Evolutionary conservation across 2,888 invertebrate genomes (phyloP), one percentile per base, ranked within the genome.

Genomic region (Lordiphosa fenestrarum): DNA sequence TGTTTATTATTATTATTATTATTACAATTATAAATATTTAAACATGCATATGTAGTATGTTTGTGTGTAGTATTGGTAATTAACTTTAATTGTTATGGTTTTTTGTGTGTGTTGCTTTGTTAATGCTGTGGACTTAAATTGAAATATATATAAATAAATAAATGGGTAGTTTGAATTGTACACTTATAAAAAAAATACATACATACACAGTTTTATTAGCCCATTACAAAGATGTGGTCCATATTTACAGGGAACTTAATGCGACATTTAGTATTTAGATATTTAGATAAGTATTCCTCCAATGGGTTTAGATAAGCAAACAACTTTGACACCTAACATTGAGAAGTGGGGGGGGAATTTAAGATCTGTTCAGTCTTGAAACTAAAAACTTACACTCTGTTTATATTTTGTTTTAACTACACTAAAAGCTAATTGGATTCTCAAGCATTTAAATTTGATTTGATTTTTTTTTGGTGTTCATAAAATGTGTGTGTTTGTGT

Each of bases 201-300:
- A 53, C 40, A 35, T 48, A 48, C 7, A 21, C 7, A 21, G 13
- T 30, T 7, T 25, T 2, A 30, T 30, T 30, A 30, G 30, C 30
- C 30, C 30, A 30, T 30, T 51, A 68, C 65, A 53, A 58, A 57
- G 60, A 53, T 59, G 54, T 36, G 47, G 38, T 53, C 62, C 62
- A 69, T 81, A 84, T 77, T 68, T 83, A 77, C 81, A 83, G n/a
- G 23, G 41, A 81, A 77, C 81, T 71, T 81, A 81, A 58, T 50
- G 2, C 10, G 52, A 59, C 13, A 13, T 65, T 65, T 35, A 46
- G 44, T 50, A 46, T 63, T 65, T 30, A 30, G 30, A 46, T 60
- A 53, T 60, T 53, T 42, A 21, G 53, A 62, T 53, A 44, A 62
- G 30, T 60, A 60, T 35, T 33, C 13, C 19, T 33, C 13, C 19